A percentile compares a stretch with the other conserved stretches of the same genome.
These are phyloP conservation scores for Meta bourneti DNA, from an alignment of 2,888 invertebrate genomes.

Conservation along the genomic window DNA sequence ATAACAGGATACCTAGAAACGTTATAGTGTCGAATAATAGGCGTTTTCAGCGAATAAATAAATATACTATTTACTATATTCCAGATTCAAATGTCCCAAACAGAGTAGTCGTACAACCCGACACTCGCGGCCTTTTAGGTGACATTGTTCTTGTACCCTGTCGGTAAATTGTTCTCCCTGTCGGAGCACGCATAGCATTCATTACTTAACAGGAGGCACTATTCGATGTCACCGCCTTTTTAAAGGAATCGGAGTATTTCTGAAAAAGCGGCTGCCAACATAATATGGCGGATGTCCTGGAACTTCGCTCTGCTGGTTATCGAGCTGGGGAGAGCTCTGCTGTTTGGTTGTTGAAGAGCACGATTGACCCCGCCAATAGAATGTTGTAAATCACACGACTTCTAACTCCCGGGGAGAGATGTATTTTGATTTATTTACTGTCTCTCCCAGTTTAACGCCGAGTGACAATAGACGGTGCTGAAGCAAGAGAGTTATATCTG, in stretches of 20 bases:
- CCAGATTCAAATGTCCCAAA: conserved; percentile 27
- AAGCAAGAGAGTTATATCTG: background rate
- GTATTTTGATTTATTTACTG: conserved; percentile 11
- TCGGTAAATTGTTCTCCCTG: conserved; percentile 31
- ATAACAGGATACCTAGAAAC: background rate
- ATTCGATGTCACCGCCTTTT: conserved; percentile 71
- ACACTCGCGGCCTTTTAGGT: conserved; percentile 54
- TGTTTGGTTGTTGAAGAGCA: conserved; percentile 42
- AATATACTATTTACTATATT: background rate
- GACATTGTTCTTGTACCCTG: conserved; percentile 57
- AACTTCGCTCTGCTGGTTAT: conserved; percentile 67
- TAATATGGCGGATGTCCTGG: conserved; percentile 76
- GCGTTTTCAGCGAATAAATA: background rate
- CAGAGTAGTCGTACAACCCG: background rate
- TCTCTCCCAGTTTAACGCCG: background rate
- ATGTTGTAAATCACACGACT: conserved; percentile 68
- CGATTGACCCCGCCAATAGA: conserved; percentile 64
- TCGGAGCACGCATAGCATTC: conserved; percentile 62
- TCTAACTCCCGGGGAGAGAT: conserved; percentile 13
- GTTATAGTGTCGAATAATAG: background rate
- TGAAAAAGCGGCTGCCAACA: conserved; percentile 32
- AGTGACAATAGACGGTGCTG: background rate
- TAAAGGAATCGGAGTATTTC: conserved; percentile 49
- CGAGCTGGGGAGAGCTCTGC: conserved; percentile 44
- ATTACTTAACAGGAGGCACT: conserved; percentile 64